Evolutionary conservation across 2,113 vertebrate genomes (phyloP).

Genomic region (Gobiocypris rarus): DNA sequence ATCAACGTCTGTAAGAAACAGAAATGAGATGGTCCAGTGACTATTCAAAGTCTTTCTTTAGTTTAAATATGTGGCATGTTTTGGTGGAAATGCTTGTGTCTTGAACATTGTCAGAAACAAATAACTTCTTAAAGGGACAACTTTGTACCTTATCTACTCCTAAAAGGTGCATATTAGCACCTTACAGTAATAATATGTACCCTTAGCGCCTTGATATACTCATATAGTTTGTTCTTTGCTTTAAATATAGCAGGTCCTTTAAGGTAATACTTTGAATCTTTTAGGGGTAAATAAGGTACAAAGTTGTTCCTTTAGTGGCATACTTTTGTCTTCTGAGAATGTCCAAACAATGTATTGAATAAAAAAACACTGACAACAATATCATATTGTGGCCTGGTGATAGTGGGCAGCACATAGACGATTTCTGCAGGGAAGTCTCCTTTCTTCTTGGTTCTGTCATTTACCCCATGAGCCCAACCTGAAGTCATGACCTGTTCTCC

Average conservation of each 20-base stretch:
- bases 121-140: no score
- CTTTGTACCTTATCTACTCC: no score
- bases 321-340: neutral
- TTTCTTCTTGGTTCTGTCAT: conserved; percentile 89
- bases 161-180: no score
- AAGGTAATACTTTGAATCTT: neutral
- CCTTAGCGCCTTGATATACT: no score
- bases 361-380: conserved; percentile 81
- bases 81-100: neutral
- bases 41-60: neutral
- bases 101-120: neutral
- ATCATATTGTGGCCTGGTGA: conserved; percentile 86
- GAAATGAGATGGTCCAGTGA: neutral
- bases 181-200: no score
- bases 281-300: neutral
- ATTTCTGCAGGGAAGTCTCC: conserved; percentile 94
- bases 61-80: neutral
- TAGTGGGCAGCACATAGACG: conserved; percentile 90
- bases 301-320: neutral
- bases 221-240: no score
- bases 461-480: conserved; percentile 91
- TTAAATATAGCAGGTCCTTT: no score
- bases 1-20: conserved; percentile 81
- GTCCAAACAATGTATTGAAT: neutral
- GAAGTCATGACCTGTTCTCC: conserved; percentile 94